phyloP scores from a whole-genome alignment of 1,140 invertebrate species.

The Zaprionus taronus region DNA sequence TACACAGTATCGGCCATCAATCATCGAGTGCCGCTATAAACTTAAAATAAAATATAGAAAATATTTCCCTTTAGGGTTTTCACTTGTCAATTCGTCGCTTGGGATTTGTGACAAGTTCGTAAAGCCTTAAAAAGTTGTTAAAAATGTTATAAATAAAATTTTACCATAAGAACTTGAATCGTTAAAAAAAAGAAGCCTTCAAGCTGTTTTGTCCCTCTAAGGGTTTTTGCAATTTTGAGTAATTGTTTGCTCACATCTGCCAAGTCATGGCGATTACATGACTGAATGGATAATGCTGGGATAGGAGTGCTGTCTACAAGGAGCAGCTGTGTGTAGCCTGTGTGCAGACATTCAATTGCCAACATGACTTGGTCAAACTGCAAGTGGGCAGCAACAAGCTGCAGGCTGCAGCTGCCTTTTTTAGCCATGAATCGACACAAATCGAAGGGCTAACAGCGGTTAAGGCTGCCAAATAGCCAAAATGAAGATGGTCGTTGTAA shows the following conservation, averaged over 20 bases:
- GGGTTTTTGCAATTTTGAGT: slow-evolving; percentile 30
- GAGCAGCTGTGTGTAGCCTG: slow-evolving; percentile 2
- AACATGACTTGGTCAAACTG: slow-evolving; percentile 53
- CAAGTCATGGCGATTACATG: slow-evolving; percentile 46
- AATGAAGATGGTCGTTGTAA: slow-evolving; percentile 32
- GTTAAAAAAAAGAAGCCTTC: slow-evolving; percentile 12
- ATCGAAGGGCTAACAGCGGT: slow-evolving; percentile 38
- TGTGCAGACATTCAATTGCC: slow-evolving; percentile 45
- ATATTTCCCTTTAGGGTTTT: neutral
- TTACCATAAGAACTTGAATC: slow-evolving; percentile 7
- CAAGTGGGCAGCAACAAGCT: slow-evolving; percentile 49
- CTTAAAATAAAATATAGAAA: neutral
- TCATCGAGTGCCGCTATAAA: neutral
- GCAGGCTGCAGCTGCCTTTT: slow-evolving; percentile 24
- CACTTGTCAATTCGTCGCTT: neutral
- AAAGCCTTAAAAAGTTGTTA: slow-evolving; percentile 1
- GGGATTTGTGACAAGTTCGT: neutral
- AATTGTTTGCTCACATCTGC: slow-evolving; percentile 38
- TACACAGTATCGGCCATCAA: neutral
- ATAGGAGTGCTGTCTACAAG: neutral
- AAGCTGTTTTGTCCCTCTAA: slow-evolving; percentile 10
- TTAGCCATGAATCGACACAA: slow-evolving; percentile 41
- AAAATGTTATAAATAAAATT: slow-evolving; percentile 4
- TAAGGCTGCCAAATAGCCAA: slow-evolving; percentile 30
- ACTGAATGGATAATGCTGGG: slow-evolving; percentile 23